Base-by-base conservation (phyloP, 2,888 invertebrate species). In the Antitype chi region DNA sequence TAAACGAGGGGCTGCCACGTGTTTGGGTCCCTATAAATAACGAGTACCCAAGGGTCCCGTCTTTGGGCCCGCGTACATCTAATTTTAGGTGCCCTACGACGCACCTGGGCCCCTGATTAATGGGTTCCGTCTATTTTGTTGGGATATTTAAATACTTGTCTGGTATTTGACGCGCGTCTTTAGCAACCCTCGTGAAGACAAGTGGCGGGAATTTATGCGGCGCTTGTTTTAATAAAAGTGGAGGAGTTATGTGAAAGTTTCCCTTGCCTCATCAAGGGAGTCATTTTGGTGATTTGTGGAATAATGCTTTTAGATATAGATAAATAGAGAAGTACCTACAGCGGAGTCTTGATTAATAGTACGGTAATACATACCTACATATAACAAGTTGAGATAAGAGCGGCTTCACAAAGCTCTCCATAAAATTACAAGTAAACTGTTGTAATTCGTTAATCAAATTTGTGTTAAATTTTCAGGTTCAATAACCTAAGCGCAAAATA, bases 91-190 rank as follows among this genome's bases (percentile, higher is more conserved):
- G 87, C 82, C 91, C 90, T 91, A 82, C 86, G 76, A 82, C 78
- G 83, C 91, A 92, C 91, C 91, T 92, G 91, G 88, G 88, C 84
- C 64, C 81, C 89, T 87, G 91, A 91, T 91, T 89, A 89, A 90
- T 91, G 91, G 85, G 76, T 73, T 74, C 76, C 80, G 87, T 89
- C 86, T 88, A 86, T 85, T 86, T 88, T 85, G 85, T 84, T 86
- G 86, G 87, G 87, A 87, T 82, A 82, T 88, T 85, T 82, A 84
- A 88, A 87, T 88, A 86, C 82, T 82, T 85, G 81, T 78, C 86
- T 82, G 75, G 73, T 78, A 78, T 87, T 84, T 87, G 87, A 87
- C 77, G 87, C 11, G 73, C 55, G 60, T 85, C 78, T 84, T 84
- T 68, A 84, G 84, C 59, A 84, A 75, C 84, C 81, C 84, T 67